Percentiles rank a stretch among this genome's conserved stretches.
Conservation (phyloP, 1,140 invertebrate species). For the Bombus breviceps region DNA sequence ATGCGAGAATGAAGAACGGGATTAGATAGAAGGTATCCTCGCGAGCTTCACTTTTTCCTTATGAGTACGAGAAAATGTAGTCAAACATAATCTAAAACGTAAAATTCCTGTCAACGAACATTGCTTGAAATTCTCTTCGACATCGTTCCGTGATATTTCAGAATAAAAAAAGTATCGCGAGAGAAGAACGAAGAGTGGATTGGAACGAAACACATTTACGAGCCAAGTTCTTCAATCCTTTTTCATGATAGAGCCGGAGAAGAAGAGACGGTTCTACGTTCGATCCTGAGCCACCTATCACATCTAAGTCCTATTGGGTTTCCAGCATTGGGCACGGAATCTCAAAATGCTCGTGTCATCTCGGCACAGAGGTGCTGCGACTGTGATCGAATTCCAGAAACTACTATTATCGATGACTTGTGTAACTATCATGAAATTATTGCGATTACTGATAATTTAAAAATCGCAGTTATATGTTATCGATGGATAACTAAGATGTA, state of each 20-base stretch:
- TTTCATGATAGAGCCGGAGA: not conserved
- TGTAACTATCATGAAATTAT: not conserved
- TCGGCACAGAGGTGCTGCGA: not conserved
- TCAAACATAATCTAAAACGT: not conserved
- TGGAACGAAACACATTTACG: not conserved
- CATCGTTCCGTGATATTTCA: not conserved
- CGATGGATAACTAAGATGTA: not conserved
- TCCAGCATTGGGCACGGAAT: too few species aligned
- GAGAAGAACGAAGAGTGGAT: not conserved
- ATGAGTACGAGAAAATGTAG: not conserved
- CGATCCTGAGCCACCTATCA: constrained; percentile 25
- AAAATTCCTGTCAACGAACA: not conserved
- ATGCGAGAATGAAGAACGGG: not conserved
- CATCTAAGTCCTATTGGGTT: constrained; percentile 3
- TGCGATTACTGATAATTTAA: not conserved
- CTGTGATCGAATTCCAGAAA: not conserved
- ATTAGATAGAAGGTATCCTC: too few species aligned
- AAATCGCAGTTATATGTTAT: not conserved
- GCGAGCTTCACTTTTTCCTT: not conserved
- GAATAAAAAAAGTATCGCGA: too few species aligned
- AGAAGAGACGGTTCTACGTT: not conserved
- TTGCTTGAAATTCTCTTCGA: not conserved
- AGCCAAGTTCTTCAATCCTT: not conserved
- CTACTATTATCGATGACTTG: not conserved
- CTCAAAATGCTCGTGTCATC: not conserved